Base-by-base conservation (phyloP, 2,797 vertebrate genomes). In the Bradypus variegatus region DNA sequence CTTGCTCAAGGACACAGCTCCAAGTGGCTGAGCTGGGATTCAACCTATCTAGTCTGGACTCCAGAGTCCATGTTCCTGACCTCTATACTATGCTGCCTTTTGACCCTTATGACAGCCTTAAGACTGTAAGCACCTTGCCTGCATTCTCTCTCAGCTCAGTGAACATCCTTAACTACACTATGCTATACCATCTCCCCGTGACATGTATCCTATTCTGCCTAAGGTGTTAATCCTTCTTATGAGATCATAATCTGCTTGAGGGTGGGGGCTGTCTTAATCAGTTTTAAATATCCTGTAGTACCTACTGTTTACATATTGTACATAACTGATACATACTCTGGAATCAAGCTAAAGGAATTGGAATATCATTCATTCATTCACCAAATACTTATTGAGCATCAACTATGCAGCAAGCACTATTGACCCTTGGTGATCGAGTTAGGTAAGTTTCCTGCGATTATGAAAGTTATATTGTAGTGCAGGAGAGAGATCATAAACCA, bases 391-490 rank as follows among this genome's bases (percentile, higher is more conserved):
- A 77, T 53, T 33, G 48, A 58, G 18, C 53, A 48, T 62, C 29
- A 55, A 70, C 50, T 55, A 78, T 55, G 62, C 77, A 83, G 53
- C 8, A 15, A 88, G 70, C 55, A 77, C 41, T 45, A 45, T 64
- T 64, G 45, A 53, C 18, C 45, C 23, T 55, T 58, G 27, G 72
- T 83, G 18, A 78, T 48, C 45, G 70, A 72, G 78, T 72, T 64
- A 78, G 41, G 62, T 53, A 81, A 62, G 29, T 25, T 33, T 93
- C 65, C 15, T 87, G 84, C 41, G 87, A 38, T 88, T 76, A 75
- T 83, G n/a, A 82, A 72, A 93, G 27, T 88, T 58, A 72, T 53
- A 75, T 79, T 73, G 86, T 90, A 80, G 60, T 85, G 60, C 36
- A 41, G 58, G 50, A 50, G 50, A 67, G n/a, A 64, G 60, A n/a